Evolutionary conservation across 2,113 vertebrate genomes (phyloP).

Genomic region (Heterocephalus glaber): DNA sequence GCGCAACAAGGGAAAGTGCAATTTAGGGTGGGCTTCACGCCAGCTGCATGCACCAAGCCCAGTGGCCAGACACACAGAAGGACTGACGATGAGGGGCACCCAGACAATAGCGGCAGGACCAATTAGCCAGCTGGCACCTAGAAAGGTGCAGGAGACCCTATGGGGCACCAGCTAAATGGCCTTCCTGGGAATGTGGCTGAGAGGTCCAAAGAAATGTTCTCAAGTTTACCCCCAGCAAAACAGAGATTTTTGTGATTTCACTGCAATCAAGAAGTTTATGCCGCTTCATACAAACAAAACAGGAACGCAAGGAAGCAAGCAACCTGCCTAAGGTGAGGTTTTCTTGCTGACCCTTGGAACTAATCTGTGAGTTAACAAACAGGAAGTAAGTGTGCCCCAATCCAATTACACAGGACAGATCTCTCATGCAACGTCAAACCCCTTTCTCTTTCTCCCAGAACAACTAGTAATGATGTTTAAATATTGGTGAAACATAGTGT

Average conservation of each 20-base stretch:
- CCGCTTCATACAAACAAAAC: conserved; percentile 66
- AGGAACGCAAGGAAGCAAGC: conserved; percentile 73
- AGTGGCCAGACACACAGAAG: conserved; percentile 44
- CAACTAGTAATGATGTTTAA: conserved; percentile 64
- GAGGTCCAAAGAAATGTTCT: conserved; percentile 37
- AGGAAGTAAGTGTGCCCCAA: conserved; percentile 74
- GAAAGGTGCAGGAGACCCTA: neutral
- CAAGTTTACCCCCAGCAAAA: neutral
- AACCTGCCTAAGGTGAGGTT: conserved; percentile 59
- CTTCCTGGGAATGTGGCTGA: conserved; percentile 14
- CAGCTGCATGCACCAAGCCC: conserved; percentile 27
- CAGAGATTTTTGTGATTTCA: conserved; percentile 54
- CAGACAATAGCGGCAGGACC: neutral
- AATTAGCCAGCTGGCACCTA: neutral
- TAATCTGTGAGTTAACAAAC: conserved; percentile 61
- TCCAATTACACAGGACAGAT: conserved; percentile 49
- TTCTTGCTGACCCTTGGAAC: conserved; percentile 67
- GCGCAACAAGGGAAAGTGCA: neutral
- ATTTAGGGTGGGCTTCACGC: neutral
- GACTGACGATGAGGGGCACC: neutral
- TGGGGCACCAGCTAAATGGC: rapidly evolving
- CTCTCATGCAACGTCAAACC: conserved; percentile 45
- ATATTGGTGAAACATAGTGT: conserved; percentile 75
- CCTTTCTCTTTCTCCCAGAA: conserved; percentile 37
- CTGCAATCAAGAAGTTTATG: conserved; percentile 62